These are phyloP conservation scores for Lepilemur septentrionalis DNA, from an alignment of 2,797 vertebrate genomes.

Conservation along the genomic window DNA sequence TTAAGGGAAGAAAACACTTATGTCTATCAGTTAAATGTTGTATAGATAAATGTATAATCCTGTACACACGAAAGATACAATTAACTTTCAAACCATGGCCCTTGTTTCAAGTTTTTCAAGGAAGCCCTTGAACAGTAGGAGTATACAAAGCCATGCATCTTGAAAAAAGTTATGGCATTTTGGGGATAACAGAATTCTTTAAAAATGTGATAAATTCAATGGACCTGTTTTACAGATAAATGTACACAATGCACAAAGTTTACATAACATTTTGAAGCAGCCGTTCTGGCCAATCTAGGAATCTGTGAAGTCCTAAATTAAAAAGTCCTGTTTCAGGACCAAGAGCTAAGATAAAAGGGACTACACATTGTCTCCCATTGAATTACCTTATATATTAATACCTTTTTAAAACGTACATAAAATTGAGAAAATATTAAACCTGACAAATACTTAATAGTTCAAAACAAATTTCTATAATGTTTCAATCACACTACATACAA, in stretches of 20 bases:
- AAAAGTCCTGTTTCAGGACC: background rate
- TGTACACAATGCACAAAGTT: background rate
- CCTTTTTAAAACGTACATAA: background rate
- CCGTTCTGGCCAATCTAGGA: background rate
- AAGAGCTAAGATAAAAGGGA: background rate
- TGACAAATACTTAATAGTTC: background rate
- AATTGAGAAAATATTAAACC: constrained; percentile 35
- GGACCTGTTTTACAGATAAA: background rate
- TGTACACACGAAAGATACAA: background rate
- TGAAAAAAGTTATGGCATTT: background rate
- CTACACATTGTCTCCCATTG: background rate
- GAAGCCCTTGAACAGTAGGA: background rate
- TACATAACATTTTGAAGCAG: background rate
- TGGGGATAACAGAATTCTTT: background rate
- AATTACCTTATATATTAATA: background rate
- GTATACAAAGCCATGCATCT: background rate
- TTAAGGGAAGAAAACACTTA: background rate
- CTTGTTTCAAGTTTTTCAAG: background rate
- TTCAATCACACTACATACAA: background rate
- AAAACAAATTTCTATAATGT: constrained; percentile 8
- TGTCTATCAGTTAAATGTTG: background rate
- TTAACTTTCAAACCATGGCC: background rate
- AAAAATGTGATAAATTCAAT: background rate
- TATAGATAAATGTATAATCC: background rate
- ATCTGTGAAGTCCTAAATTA: background rate